A percentile compares a stretch with the other conserved stretches of the same genome.
These are phyloP conservation scores for Geophilus truncorum DNA, from an alignment of 2,888 invertebrate species.

Conservation along the genomic window DNA sequence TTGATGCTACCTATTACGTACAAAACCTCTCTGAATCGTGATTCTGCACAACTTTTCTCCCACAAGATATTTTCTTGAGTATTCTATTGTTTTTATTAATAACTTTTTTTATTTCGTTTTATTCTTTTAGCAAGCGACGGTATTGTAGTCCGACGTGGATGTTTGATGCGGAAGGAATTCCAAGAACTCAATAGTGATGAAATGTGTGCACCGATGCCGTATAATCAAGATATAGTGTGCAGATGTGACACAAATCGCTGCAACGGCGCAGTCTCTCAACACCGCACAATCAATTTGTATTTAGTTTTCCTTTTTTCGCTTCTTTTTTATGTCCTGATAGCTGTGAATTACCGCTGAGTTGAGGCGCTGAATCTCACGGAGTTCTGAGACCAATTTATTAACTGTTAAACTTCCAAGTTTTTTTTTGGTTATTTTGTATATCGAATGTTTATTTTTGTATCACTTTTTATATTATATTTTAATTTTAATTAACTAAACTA, in stretches of 20 bases:
- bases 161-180: neutral
- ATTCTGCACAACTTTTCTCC: too few species aligned
- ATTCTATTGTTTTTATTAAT: constrained; percentile 16
- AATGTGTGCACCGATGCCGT: neutral
- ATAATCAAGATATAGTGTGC: neutral
- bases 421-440: neutral
- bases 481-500: too few species aligned
- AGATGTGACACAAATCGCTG: neutral
- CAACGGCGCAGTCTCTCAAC: neutral
- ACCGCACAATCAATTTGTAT: neutral
- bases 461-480: neutral
- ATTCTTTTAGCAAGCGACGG: neutral
- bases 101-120: too few species aligned
- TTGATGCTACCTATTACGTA: too few species aligned
- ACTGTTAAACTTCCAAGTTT: neutral
- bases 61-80: too few species aligned
- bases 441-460: neutral
- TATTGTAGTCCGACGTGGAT: neutral
- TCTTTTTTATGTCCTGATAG: neutral
- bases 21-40: too few species aligned
- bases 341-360: neutral
- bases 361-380: too few species aligned
- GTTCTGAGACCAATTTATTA: neutral
- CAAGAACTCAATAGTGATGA: neutral
- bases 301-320: neutral